Base-by-base conservation (phyloP, 92 coral and sea anemone species). In the Desmophyllum pertusum region DNA sequence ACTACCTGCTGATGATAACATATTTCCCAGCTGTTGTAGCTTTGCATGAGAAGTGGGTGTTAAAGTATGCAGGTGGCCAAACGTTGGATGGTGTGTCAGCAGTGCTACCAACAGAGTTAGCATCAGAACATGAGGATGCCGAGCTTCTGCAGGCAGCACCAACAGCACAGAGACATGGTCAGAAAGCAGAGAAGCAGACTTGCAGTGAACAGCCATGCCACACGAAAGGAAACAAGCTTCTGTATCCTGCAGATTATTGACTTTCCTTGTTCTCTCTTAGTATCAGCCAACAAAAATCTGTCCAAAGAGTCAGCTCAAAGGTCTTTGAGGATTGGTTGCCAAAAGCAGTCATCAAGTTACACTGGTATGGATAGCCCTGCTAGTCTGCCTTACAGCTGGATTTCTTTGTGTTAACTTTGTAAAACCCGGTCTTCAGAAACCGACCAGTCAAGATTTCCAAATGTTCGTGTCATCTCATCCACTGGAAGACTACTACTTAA, bases 1-100 rank as follows among this genome's bases (percentile, higher is more conserved):
- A 89, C 66, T 97, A 92, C 41, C 86, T 92, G 29, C 75, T 97
- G 78, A 97, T 97, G 99, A 80, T 97, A 61, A 97, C 99, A 35
- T 97, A 88, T 91, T 94, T 94, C 77, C 99, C 99, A 29, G 93
- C 93, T 5, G 91, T 89, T 30, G 95, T 97, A 25, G 73, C 95
- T 45, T 68, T 94, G 71, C 92, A 94, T 48, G 99, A 97, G 53
- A 88, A 93, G 68, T 91, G 92, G 92, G 80, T 90, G 3, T 77
- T 88, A 39, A 90, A 90, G 73, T 78, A 92, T 37, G 66, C 84
- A 8, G 90, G 77, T 52, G 76, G 80, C 36, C 90, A 83, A 75
- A 73, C 10, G 3, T n/a, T 1, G 43, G 52, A 62, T 36, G 70
- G 0, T 75, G 8, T n/a, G 1, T 6, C 40, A n/a, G n/a, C n/a